phyloP scores from a whole-genome alignment of 2,797 vertebrate genomes.

The Coregonus suidteri region DNA sequence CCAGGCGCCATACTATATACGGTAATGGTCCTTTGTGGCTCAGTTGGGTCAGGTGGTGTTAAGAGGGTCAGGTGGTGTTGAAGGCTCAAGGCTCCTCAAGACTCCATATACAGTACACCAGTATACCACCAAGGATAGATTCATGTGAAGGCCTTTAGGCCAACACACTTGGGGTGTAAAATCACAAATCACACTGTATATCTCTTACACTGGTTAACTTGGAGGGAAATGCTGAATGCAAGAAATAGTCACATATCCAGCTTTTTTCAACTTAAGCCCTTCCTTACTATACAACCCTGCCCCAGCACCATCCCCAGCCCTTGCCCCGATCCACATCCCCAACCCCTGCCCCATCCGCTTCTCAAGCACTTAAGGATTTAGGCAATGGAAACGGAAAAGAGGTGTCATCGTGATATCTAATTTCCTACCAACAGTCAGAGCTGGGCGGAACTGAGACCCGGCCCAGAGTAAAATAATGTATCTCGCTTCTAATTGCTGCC shows the following conservation, averaged over 20 bases:
- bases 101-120: not conserved
- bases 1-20: not conserved
- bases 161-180: not conserved
- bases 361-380: not conserved
- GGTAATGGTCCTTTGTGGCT: not conserved
- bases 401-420: not conserved
- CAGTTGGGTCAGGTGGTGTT: not conserved
- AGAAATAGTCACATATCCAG: not conserved
- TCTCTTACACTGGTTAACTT: not conserved
- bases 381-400: not conserved
- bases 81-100: not conserved
- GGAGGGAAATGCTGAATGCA: not conserved
- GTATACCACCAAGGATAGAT: not conserved
- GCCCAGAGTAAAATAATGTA: not conserved
- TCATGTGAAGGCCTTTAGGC: not conserved
- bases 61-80: not conserved
- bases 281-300: not conserved
- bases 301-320: too few relatives aligned
- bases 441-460: not conserved
- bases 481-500: constrained; percentile 5
- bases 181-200: not conserved
- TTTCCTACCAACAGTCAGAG: not conserved
- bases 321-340: too few relatives aligned
- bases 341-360: not conserved
- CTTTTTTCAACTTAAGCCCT: not conserved